phyloP scores from a whole-genome alignment of 2,797 vertebrate species.

The Xenentodon cancila region DNA sequence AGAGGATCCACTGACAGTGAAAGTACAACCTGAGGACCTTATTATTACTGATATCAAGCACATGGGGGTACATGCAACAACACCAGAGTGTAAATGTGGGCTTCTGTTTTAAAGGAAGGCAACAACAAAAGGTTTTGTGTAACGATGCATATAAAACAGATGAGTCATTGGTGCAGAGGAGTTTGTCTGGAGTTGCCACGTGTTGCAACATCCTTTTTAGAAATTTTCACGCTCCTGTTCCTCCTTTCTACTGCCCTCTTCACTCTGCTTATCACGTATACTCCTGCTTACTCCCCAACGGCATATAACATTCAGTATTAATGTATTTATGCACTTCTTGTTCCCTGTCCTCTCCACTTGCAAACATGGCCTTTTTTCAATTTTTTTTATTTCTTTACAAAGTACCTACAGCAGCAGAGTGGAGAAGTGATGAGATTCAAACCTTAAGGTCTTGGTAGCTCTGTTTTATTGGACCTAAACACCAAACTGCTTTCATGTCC shows the following conservation, averaged over 20 bases:
- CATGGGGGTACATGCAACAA: background rate
- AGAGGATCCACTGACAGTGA: background rate
- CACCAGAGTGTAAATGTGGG: background rate
- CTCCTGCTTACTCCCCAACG: conserved; percentile 21
- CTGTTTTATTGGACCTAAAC: background rate
- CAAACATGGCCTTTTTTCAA: conserved; percentile 10
- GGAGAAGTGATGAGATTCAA: background rate
- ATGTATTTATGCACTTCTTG: conserved; percentile 43
- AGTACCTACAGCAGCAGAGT: conserved; percentile 24
- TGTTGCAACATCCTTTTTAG: conserved; percentile 60
- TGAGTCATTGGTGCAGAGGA: conserved; percentile 27
- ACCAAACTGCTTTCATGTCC: conserved; percentile 2
- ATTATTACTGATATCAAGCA: conserved; percentile 16
- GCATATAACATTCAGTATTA: conserved; percentile 33
- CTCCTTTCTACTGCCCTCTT: conserved; percentile 19
- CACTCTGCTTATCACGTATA: conserved; percentile 11
- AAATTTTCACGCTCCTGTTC: conserved; percentile 43
- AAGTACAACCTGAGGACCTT: background rate
- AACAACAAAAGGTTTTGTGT: conserved; percentile 7
- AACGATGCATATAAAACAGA: conserved; percentile 29
- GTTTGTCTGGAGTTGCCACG: conserved; percentile 44
- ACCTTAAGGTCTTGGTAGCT: background rate
- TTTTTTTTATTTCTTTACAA: conserved; percentile 12
- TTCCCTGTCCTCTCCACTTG: conserved; percentile 13
- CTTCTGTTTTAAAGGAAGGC: conserved; percentile 19